Conservation (phyloP, 2,888 invertebrate genomes). For the Xestia sexstrigata region DNA sequence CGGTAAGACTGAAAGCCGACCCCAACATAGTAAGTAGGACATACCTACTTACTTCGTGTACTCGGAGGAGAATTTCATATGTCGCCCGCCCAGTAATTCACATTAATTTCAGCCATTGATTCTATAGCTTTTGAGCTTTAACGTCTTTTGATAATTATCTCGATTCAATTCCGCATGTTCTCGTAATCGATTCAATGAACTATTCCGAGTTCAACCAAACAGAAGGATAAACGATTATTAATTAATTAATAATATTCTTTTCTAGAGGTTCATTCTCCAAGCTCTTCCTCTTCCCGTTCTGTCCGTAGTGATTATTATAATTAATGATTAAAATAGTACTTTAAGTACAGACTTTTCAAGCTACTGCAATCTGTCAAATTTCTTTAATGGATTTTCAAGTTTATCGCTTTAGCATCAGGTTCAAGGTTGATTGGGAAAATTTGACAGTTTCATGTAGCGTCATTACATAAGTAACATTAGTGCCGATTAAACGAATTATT, state of each 20-base stretch:
- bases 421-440: too few relatives aligned
- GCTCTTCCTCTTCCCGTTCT: background rate
- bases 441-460: too few relatives aligned
- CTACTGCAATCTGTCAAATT: too few relatives aligned
- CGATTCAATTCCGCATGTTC: background rate
- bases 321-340: background rate
- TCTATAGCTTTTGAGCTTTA: background rate
- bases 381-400: too few relatives aligned
- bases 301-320: background rate
- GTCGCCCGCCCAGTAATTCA: background rate
- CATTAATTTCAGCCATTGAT: background rate
- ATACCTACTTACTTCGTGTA: too few relatives aligned
- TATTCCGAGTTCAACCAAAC: background rate
- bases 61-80: too few relatives aligned
- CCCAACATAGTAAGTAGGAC: too few relatives aligned
- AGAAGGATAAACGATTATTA: conserved; percentile 1
- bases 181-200: conserved; percentile 18
- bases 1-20: too few relatives aligned
- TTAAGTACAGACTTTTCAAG: background rate
- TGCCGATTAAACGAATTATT: background rate
- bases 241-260: conserved; percentile 21
- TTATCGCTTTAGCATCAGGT: too few relatives aligned
- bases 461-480: background rate
- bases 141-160: background rate
- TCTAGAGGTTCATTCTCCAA: background rate